Conservation (phyloP, 2,888 invertebrate genomes). For the Fabriciana adippe region DNA sequence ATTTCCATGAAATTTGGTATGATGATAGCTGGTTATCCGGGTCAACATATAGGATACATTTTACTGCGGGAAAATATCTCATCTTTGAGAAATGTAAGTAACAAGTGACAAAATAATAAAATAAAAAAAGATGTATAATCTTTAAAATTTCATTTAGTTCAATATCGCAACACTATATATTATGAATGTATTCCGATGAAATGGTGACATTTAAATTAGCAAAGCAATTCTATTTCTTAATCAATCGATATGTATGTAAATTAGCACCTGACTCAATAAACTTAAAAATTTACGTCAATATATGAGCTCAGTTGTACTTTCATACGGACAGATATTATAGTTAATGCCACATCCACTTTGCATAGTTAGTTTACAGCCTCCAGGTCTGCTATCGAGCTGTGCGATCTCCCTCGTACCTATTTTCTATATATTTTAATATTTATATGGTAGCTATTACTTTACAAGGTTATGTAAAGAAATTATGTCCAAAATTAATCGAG, state of each 20-base stretch:
- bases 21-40: no score
- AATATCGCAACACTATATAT: slow-evolving; percentile 2
- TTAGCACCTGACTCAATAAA: slow-evolving; percentile 30
- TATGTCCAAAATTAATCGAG: not conserved
- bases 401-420: slow-evolving; percentile 62
- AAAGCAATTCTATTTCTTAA: slow-evolving; percentile 36
- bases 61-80: no score
- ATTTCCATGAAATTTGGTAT: no score
- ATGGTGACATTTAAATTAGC: slow-evolving; percentile 40
- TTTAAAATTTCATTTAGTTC: slow-evolving; percentile 5
- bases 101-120: no score
- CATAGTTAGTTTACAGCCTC: slow-evolving; percentile 53
- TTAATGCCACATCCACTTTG: slow-evolving; percentile 50
- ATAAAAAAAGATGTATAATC: not conserved
- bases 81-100: no score
- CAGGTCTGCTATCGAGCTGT: slow-evolving; percentile 54
- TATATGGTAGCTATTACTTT: slow-evolving; percentile 49
- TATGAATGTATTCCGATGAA: slow-evolving; percentile 1
- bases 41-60: no score
- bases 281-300: slow-evolving; percentile 13
- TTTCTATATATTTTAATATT: slow-evolving; percentile 57
- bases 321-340: slow-evolving; percentile 27
- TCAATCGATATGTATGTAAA: slow-evolving; percentile 34
- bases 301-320: slow-evolving; percentile 18
- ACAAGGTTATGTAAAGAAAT: slow-evolving; percentile 39